These are phyloP conservation scores for Cynaeus angustus DNA, from an alignment of 2,888 invertebrate species.

Conservation along the genomic window DNA sequence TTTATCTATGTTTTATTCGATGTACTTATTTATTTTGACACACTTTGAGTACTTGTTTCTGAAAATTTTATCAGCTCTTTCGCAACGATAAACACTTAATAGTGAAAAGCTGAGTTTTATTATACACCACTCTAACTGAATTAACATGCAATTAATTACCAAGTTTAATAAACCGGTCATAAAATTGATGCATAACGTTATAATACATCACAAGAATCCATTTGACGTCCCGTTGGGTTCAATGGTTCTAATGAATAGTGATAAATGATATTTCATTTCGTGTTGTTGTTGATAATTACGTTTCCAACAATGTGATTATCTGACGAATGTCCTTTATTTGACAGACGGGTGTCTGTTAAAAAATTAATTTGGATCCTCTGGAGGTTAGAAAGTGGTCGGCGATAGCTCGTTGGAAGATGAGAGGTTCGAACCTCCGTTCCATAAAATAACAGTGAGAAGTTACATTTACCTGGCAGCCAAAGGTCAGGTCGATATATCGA, in stretches of 20 bases:
- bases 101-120: no score
- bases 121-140: not conserved
- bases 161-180: conserved; percentile 34
- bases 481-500: conserved; percentile 44
- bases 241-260: conserved; percentile 17
- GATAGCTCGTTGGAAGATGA: no score
- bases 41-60: no score
- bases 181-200: conserved; percentile 2
- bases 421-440: not conserved
- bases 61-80: no score
- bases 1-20: no score
- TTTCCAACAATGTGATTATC: not conserved
- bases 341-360: no score
- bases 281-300: conserved; percentile 1
- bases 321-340: no score
- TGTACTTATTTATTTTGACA: no score
- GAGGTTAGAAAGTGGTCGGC: no score
- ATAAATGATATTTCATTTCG: conserved; percentile 3
- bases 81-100: no score
- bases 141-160: conserved; percentile 28
- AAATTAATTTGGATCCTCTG: no score
- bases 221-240: conserved; percentile 11
- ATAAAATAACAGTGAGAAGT: not conserved
- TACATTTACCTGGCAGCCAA: conserved; percentile 22
- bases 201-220: conserved; percentile 1